Evolutionary conservation across 1,140 invertebrate species (phyloP).

Genomic region (Hirudo medicinalis): DNA sequence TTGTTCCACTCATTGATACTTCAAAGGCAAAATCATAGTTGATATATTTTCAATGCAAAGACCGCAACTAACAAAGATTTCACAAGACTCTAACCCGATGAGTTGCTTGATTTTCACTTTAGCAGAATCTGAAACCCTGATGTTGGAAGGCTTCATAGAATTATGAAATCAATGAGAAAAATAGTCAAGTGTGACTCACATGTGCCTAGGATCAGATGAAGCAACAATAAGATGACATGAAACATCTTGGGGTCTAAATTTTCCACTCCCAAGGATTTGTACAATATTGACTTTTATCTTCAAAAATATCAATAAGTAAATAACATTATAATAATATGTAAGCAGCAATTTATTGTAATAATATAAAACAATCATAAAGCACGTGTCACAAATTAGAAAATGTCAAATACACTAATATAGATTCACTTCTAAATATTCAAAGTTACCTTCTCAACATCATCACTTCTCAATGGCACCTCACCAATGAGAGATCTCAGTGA

Average conservation of each 20-base stretch:
- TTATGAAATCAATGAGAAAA: constrained; percentile 14
- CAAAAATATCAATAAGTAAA: too few relatives aligned
- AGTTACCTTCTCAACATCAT: constrained; percentile 61
- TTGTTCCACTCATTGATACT: constrained; percentile 57
- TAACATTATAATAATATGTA: too few relatives aligned
- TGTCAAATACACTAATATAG: constrained; percentile 27
- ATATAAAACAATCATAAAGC: too few relatives aligned
- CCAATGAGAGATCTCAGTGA: constrained; percentile 65
- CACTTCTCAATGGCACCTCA: constrained; percentile 60
- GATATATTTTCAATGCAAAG: too few relatives aligned
- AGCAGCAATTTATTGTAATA: too few relatives aligned
- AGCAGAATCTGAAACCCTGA: constrained; percentile 61
- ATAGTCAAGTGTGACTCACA: constrained; percentile 25
- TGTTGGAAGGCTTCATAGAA: constrained; percentile 31
- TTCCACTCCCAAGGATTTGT: constrained; percentile 62
- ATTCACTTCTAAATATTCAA: not conserved
- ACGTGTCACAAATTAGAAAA: too few relatives aligned
- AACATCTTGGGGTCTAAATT: constrained; percentile 60
- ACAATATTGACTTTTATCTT: constrained; percentile 63
- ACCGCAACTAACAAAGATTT: too few relatives aligned
- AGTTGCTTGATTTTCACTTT: constrained; percentile 61
- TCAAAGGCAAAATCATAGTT: too few relatives aligned
- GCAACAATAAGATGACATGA: constrained; percentile 66
- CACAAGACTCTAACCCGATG: constrained; percentile 45
- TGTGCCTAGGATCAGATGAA: constrained; percentile 63